Conservation (phyloP, 2,797 vertebrate species). For the Gouania willdenowi region DNA sequence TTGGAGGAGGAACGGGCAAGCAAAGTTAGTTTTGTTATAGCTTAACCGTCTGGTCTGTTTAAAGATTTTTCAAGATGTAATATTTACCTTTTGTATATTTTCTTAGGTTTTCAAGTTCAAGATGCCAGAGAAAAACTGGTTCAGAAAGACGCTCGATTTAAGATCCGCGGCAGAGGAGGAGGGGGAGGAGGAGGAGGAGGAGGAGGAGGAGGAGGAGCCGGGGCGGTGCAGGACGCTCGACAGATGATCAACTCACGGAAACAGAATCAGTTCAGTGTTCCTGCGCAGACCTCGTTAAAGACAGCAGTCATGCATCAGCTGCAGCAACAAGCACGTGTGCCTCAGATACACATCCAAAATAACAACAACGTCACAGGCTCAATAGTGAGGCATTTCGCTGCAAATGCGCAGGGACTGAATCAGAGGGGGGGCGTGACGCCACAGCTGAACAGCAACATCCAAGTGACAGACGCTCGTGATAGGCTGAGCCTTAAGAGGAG, state of each 20-base stretch:
- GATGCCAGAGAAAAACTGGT: constrained; percentile 91
- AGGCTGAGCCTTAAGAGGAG: constrained; percentile 90
- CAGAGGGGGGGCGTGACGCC: constrained; percentile 33
- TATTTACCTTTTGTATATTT: not conserved
- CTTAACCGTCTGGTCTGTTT: not conserved
- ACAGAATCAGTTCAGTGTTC: constrained; percentile 53
- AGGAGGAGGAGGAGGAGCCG: constrained; percentile 60
- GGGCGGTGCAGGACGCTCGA: constrained; percentile 86
- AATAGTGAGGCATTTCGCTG: constrained; percentile 53
- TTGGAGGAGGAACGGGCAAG: constrained; percentile 70
- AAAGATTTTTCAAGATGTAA: no score
- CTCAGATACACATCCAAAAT: constrained; percentile 64
- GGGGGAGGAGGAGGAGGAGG: constrained; percentile 54
- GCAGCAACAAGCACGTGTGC: constrained; percentile 50
- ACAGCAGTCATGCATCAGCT: constrained; percentile 36
- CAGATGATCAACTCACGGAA: constrained; percentile 96
- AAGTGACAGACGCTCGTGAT: constrained; percentile 89
- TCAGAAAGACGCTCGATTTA: constrained; percentile 91
- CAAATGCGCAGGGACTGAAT: constrained; percentile 52
- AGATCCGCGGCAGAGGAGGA: constrained; percentile 80
- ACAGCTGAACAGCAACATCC: constrained; percentile 71
- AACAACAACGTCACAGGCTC: constrained; percentile 31
- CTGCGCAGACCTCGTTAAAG: constrained; percentile 32
- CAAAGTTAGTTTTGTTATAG: no score
- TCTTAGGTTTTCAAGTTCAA: constrained; percentile 78